Evolutionary conservation across 2,797 vertebrate genomes (phyloP), one percentile per base, ranked within the genome.

Genomic region (Mormyrops attenuatus): DNA sequence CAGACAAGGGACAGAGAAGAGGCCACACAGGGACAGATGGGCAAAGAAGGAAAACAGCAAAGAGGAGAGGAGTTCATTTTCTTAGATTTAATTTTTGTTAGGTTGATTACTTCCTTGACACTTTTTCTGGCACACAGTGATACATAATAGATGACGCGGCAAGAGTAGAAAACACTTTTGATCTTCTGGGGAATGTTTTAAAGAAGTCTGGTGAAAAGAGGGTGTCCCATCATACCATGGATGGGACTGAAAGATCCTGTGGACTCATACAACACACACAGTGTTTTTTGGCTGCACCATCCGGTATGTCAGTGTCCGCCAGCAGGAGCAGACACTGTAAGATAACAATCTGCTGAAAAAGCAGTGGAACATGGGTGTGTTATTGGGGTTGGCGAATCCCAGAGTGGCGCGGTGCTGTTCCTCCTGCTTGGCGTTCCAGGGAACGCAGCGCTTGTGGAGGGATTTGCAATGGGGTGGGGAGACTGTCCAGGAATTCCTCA

Each of bases 261-360:
- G 53, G 82, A 57, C 52, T 66, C 55, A 50, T 88, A 82, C 84
- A 44, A 53, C 44, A 55, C 0, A 63, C 13, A 85, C 13, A 50
- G 88, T 60, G 53, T 89, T 49, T 85, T 55, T 89, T 85, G 88
- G 88, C 77, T 60, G 38, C 4, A 34, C 77, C 11, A n/a, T 26
- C n/a, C 7, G 6, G 44, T 50, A 38, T n/a, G 52, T 49, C 38
- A 41, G 17, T 7, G 53, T 63, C 41, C 53, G 50, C 53, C 44
- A 13, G 38, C 41, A 44, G 88, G 55, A 85, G 80, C 80, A 20
- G 57, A 82, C 53, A 8, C 38, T 38, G 80, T 63, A 60, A 63
- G 44, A 85, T 85, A 49, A 26, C 88, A 89, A 77, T 77, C n/a
- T 49, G 77, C 53, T 26, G 88, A 89, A 44, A 82, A 44, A 73